Percentiles rank a stretch among this genome's conserved stretches.
Conservation (phyloP, 2,888 invertebrate species). For the Lottia scabra region DNA sequence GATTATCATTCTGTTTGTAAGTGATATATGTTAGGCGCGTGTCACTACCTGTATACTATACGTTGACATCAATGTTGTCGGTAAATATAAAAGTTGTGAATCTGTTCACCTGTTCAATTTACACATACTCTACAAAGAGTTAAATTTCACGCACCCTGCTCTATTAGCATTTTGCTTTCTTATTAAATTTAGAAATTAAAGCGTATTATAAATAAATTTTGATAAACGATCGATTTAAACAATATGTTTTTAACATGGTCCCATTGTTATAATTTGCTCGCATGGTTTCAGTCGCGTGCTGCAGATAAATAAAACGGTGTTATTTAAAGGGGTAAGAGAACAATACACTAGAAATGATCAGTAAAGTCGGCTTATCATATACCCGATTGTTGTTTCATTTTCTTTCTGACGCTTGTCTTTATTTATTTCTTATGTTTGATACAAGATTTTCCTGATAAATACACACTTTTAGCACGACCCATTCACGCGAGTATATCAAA, state of each 20-base stretch:
- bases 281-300: not conserved
- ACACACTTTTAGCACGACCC: not conserved
- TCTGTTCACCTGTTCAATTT: not conserved
- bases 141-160: not conserved
- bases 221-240: not conserved
- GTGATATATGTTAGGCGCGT: no score
- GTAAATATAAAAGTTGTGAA: not conserved
- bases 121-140: not conserved
- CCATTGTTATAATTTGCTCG: not conserved
- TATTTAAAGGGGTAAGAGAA: not conserved
- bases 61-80: not conserved
- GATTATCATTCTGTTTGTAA: no score
- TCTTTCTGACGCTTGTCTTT: not conserved
- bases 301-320: not conserved
- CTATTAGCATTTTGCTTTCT: not conserved
- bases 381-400: not conserved
- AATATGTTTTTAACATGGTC: not conserved
- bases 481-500: not conserved
- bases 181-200: not conserved
- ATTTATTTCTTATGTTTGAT: conserved; percentile 4
- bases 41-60: no score
- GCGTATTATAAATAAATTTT: not conserved
- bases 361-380: not conserved
- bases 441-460: not conserved
- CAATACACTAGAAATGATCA: not conserved